These are phyloP conservation scores for Phyllotis vaccarum DNA, from an alignment of 2,797 vertebrate genomes.

Conservation along the genomic window DNA sequence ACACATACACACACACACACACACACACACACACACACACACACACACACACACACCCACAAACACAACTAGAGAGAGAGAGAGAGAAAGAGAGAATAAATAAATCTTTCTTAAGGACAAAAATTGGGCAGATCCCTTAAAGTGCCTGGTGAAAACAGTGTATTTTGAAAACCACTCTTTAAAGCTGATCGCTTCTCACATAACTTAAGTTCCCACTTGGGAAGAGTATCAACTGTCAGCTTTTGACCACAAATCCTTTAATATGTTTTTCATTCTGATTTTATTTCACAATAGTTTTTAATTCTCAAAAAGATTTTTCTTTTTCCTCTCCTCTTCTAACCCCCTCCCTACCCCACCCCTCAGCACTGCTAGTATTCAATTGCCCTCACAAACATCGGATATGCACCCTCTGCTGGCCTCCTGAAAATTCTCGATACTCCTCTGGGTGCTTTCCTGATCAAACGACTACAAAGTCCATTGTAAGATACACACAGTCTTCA, in stretches of 20 bases:
- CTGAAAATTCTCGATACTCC: not conserved
- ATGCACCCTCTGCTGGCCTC: conserved; percentile 53
- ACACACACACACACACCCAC: too few species aligned
- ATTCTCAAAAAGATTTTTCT: conserved; percentile 5
- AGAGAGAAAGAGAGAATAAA: too few species aligned
- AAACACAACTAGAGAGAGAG: too few species aligned
- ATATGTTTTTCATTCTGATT: not conserved
- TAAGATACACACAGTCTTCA: not conserved
- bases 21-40: not conserved
- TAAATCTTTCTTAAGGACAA: too few species aligned
- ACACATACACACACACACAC: not conserved
- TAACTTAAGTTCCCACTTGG: not conserved
- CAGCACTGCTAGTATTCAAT: too few species aligned
- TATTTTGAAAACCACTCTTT: conserved; percentile 46
- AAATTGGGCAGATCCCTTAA: too few species aligned
- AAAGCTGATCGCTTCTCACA: conserved; percentile 1
- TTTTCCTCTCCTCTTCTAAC: too few species aligned
- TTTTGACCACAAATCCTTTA: conserved; percentile 30
- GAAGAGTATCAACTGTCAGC: not conserved
- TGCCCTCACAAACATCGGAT: conserved; percentile 5
- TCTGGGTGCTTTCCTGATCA: conserved; percentile 21
- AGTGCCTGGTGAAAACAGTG: not conserved
- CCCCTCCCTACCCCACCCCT: too few species aligned
- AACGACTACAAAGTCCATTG: not conserved
- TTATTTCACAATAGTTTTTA: conserved; percentile 58